These are phyloP conservation scores for Condylostylus longicornis DNA, from an alignment of 1,140 invertebrate species.

Conservation along the genomic window DNA sequence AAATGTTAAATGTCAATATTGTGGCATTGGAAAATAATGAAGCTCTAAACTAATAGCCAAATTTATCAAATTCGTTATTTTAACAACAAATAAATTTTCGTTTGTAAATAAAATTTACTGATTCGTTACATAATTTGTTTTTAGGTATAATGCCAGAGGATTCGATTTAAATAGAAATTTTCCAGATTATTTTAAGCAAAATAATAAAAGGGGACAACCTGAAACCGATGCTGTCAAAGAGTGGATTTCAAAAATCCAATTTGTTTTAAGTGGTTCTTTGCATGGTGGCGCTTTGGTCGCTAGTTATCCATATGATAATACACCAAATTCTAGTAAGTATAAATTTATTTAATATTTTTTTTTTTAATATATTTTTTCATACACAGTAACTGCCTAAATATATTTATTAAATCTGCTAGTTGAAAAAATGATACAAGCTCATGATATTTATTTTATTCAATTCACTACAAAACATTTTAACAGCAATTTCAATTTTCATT, in stretches of 20 bases:
- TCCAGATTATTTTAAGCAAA: constrained; percentile 81
- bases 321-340: constrained; percentile 75
- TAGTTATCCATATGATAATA: constrained; percentile 86
- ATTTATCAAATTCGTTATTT: no score
- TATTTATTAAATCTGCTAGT: no score
- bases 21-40: no score
- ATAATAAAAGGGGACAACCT: constrained; percentile 69
- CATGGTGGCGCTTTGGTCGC: constrained; percentile 86
- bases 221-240: constrained; percentile 91
- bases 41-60: no score
- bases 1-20: no score
- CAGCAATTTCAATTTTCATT: no score
- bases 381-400: background rate
- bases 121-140: no score
- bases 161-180: constrained; percentile 86
- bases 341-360: background rate
- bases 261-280: constrained; percentile 77
- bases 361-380: background rate
- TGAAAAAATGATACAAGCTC: no score
- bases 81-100: no score
- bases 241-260: constrained; percentile 83
- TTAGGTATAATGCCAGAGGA: constrained; percentile 69
- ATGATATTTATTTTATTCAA: no score
- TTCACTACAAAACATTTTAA: no score
- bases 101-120: no score